Conservation (phyloP, 1,140 invertebrate species). For the Parapsyche elsis region DNA sequence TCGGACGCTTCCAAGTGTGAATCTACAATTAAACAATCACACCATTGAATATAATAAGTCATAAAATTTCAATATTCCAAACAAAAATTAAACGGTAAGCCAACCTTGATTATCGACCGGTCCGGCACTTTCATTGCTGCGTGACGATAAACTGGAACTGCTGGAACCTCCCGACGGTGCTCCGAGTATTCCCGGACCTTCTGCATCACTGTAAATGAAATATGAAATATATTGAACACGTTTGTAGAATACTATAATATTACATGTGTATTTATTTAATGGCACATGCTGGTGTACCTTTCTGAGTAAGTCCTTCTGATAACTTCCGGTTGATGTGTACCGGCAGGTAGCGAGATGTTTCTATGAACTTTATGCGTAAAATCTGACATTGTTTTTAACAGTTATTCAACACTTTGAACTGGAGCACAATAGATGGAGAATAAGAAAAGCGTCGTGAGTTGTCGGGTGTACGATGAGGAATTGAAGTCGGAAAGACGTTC, state of each 20-base stretch:
- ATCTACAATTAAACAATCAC: slow-evolving; percentile 45
- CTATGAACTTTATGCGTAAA: slow-evolving; percentile 58
- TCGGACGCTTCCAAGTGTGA: slow-evolving; percentile 67
- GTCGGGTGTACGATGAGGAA: background rate
- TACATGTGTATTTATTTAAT: no score
- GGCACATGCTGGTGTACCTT: slow-evolving; percentile 59
- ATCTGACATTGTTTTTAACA: slow-evolving; percentile 39
- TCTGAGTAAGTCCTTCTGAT: slow-evolving; percentile 63
- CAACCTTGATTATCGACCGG: slow-evolving; percentile 63
- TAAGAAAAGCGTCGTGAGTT: background rate
- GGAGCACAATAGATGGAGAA: background rate
- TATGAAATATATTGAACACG: background rate
- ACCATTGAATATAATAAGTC: slow-evolving; percentile 17
- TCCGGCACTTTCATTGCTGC: slow-evolving; percentile 64
- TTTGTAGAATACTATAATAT: background rate
- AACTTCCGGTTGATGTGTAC: slow-evolving; percentile 62
- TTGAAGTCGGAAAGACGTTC: background rate
- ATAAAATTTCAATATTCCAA: background rate
- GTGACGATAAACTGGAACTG: slow-evolving; percentile 65
- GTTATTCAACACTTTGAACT: background rate
- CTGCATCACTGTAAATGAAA: slow-evolving; percentile 49
- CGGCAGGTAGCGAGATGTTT: slow-evolving; percentile 65
- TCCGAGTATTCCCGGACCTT: slow-evolving; percentile 61
- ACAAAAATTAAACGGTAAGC: background rate
- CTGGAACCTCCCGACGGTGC: slow-evolving; percentile 66